phyloP scores from a whole-genome alignment of 2,797 vertebrate species.

The Molothrus aeneus region DNA sequence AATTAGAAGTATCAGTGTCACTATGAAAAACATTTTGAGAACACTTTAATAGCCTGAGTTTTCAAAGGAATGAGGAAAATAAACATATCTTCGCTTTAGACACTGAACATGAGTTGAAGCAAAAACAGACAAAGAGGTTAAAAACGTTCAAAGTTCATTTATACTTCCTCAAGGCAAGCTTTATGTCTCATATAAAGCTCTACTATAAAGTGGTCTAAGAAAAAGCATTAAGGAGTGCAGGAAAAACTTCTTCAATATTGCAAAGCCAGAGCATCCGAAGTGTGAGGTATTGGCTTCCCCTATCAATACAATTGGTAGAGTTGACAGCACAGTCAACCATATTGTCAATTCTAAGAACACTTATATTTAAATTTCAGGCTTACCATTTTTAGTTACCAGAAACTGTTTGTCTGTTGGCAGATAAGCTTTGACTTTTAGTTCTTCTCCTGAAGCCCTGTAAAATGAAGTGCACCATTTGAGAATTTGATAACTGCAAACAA shows the following conservation, averaged over 20 bases:
- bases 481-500: neutral
- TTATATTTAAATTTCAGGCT: slow-evolving; percentile 52
- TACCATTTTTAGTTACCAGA: slow-evolving; percentile 97
- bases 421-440: slow-evolving; percentile 94
- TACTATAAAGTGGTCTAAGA: neutral
- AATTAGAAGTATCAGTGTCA: neutral
- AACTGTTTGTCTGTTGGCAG: slow-evolving; percentile 95
- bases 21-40: neutral
- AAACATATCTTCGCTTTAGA: neutral
- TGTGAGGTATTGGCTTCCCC: neutral
- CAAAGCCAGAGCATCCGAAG: neutral
- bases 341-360: neutral
- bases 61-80: neutral
- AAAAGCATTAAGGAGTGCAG: neutral
- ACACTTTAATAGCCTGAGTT: neutral
- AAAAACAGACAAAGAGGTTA: neutral
- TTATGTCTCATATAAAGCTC: neutral
- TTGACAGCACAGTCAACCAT: neutral
- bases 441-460: slow-evolving; percentile 92
- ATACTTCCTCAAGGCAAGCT: neutral
- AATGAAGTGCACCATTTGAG: slow-evolving; percentile 34
- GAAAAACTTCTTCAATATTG: neutral
- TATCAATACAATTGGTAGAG: neutral
- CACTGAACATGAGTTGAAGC: neutral
- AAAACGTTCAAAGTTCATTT: neutral